Evolutionary conservation across 2,888 invertebrate genomes (phyloP), one percentile per base, ranked within the genome.

Genomic region (Sarcophaga carnaria): DNA sequence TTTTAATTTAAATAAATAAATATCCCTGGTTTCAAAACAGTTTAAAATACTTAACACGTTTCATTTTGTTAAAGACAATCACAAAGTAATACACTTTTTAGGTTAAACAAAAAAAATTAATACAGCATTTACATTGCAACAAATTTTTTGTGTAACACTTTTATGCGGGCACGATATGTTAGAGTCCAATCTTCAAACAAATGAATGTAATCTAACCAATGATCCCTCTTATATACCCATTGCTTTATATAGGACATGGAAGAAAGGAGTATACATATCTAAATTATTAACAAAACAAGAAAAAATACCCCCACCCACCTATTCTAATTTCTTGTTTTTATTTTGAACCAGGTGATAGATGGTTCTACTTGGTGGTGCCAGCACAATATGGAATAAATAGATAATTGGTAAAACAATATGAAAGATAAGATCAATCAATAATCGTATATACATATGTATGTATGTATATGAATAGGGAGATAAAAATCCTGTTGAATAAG

Each of bases 401-500:
- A 54, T 54, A 54, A 54, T 45, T 54, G 85, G 59, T 62, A 59
- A 72, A 72, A 45, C 12, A 83, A 72, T 14, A 62, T 72, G 80
- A 54, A 54, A 89, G 90, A 91, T 91, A 91, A 91, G 90, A 90
- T 89, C 88, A 90, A 91, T 91, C 92, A 91, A 91, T 90, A 91
- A 90, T 89, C 89, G 79, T 89, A 90, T 88, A 66, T 17, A 12
- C 90, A 89, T 90, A 90, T 88, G 88, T 84, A 66, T 17, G 37
- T 88, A 88, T 86, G 59, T 17, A n/a, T 20, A 79, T 17, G 17
- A 59, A 22, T 45, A 82, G 25, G n/a, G 20, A 72, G 66, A 82
- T 74, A 80, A 64, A 64, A 80, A 66, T 74, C 76, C 76, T 85
- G 64, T 59, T 45, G 45, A 75, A 72, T n/a, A 63, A 25, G 66